Conservation (phyloP, 2,113 vertebrate species). For the Jaculus jaculus region DNA sequence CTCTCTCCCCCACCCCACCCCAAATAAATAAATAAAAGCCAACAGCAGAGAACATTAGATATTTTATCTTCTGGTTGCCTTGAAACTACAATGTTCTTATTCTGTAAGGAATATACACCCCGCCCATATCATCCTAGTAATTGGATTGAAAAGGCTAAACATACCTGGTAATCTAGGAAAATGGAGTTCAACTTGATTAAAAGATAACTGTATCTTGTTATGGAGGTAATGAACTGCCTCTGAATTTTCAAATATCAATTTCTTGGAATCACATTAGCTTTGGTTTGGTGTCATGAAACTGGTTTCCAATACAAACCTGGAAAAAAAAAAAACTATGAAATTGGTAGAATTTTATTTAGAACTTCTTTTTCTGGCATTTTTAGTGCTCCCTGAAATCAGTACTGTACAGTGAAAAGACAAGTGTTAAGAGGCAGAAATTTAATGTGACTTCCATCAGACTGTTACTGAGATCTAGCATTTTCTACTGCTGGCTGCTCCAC, state of each 20-base stretch:
- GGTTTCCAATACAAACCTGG: neutral
- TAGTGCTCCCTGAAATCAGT: neutral
- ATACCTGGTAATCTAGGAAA: slow-evolving; percentile 2
- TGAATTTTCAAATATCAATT: slow-evolving; percentile 25
- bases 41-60: neutral
- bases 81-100: neutral
- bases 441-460: neutral
- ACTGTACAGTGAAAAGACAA: neutral
- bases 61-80: neutral
- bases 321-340: slow-evolving; percentile 8
- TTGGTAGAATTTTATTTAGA: neutral
- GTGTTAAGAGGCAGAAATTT: neutral
- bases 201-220: neutral
- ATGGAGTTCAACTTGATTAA: slow-evolving; percentile 33
- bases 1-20: too few relatives aligned
- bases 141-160: slow-evolving; percentile 29
- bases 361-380: neutral
- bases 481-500: neutral
- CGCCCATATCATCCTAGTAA: neutral
- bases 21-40: neutral
- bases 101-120: neutral
- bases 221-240: slow-evolving; percentile 4
- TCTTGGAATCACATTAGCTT: neutral
- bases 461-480: neutral
- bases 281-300: neutral